Conservation (phyloP, 2,113 vertebrate species). For the Psilopogon haemacephalus region DNA sequence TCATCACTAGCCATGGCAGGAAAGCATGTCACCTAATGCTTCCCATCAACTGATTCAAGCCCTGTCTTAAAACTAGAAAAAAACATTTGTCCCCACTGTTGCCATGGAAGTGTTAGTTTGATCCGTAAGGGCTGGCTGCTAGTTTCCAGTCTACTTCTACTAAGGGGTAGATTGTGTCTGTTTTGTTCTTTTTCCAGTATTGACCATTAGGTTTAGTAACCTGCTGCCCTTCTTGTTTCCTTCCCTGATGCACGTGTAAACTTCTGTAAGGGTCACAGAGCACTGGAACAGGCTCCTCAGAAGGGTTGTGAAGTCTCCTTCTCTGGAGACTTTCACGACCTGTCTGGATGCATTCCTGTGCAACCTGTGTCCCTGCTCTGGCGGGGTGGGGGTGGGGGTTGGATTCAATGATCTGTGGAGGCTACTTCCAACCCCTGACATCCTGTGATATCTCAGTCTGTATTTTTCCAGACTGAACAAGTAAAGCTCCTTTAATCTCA, state of each 20-base stretch:
- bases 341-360: too few species aligned
- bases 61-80: background rate
- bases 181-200: background rate
- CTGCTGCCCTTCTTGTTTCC: background rate
- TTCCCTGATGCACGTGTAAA: background rate
- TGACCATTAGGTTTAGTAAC: background rate
- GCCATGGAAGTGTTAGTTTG: background rate
- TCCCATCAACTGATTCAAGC: background rate
- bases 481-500: background rate
- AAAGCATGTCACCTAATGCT: background rate
- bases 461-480: constrained; percentile 3
- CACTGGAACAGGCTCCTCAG: too few species aligned
- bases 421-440: too few species aligned
- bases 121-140: background rate
- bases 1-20: background rate
- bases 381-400: too few species aligned
- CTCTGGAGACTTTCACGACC: too few species aligned
- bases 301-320: too few species aligned
- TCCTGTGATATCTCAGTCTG: background rate
- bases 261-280: background rate
- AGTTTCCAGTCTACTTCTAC: background rate
- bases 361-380: too few species aligned
- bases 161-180: background rate
- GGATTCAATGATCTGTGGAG: too few species aligned
- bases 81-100: background rate